These are phyloP conservation scores for Muscidifurax raptorellus DNA, from an alignment of 1,140 invertebrate species.

Conservation along the genomic window DNA sequence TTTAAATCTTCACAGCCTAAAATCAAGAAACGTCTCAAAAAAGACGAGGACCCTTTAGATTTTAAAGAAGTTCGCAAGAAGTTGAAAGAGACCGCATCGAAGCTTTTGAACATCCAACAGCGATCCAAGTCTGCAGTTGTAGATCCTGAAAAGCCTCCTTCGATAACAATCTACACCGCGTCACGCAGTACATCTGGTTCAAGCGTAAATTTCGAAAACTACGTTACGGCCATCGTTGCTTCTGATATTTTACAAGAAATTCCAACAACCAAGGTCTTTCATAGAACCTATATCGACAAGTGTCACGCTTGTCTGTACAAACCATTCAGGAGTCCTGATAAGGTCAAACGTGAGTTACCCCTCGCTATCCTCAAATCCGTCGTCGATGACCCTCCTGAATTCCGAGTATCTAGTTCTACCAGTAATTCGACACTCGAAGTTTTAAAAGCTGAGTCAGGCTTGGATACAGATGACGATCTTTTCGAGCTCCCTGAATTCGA, in stretches of 20 bases:
- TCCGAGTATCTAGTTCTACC: neutral
- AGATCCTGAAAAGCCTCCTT: neutral
- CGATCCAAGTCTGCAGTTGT: neutral
- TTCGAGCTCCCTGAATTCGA: neutral
- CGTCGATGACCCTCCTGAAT: neutral
- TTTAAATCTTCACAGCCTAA: neutral
- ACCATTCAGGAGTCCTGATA: slow-evolving; percentile 22
- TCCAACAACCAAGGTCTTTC: slow-evolving; percentile 40
- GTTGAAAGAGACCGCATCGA: neutral
- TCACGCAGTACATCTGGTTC: slow-evolving; percentile 44
- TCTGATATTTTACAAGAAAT: slow-evolving; percentile 30
- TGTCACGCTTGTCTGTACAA: slow-evolving; percentile 60
- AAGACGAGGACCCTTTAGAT: neutral
- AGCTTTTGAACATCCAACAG: neutral
- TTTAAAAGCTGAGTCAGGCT: neutral
- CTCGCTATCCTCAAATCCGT: neutral
- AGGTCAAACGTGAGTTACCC: slow-evolving; percentile 19
- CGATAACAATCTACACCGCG: slow-evolving; percentile 19
- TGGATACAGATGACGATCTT: neutral
- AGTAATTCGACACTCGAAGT: neutral
- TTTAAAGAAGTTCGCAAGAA: neutral
- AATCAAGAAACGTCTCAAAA: neutral
- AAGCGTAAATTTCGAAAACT: slow-evolving; percentile 39
- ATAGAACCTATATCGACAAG: slow-evolving; percentile 63
- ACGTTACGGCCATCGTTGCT: neutral